These are phyloP conservation scores for Leptarthrus brevirostris DNA, from an alignment of 2,888 invertebrate species.

Conservation along the genomic window DNA sequence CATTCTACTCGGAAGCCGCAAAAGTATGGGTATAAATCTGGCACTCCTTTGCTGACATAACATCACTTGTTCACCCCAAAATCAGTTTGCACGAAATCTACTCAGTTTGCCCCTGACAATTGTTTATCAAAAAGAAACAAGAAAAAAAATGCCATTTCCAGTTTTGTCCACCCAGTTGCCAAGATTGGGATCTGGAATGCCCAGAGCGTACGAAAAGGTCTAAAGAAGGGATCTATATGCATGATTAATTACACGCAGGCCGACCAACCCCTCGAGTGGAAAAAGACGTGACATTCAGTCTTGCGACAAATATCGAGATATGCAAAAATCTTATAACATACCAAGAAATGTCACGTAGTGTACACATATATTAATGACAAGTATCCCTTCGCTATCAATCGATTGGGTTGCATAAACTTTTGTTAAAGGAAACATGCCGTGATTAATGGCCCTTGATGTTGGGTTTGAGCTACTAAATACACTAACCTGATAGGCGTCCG, in stretches of 20 bases:
- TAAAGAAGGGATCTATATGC: not conserved
- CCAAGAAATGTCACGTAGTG: not conserved
- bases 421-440: too few species aligned
- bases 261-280: constrained; percentile 1
- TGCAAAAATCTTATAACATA: constrained; percentile 18
- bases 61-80: constrained; percentile 7
- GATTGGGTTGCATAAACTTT: too few species aligned
- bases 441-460: too few species aligned
- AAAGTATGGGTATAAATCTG: not conserved
- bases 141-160: constrained; percentile 1
- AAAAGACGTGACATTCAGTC: not conserved
- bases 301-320: not conserved
- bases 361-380: not conserved
- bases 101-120: too few species aligned
- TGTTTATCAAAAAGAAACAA: constrained; percentile 5
- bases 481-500: constrained; percentile 90
- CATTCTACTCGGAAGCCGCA: not conserved
- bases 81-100: not conserved
- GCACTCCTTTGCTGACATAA: not conserved
- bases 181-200: not conserved
- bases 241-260: constrained; percentile 30
- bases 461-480: not conserved
- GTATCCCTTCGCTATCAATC: too few species aligned
- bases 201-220: not conserved
- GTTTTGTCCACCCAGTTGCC: not conserved